A percentile compares a stretch with the other conserved stretches of the same genome.
Conservation (phyloP, 2,888 invertebrate species). For the Pegoplata infirma region DNA sequence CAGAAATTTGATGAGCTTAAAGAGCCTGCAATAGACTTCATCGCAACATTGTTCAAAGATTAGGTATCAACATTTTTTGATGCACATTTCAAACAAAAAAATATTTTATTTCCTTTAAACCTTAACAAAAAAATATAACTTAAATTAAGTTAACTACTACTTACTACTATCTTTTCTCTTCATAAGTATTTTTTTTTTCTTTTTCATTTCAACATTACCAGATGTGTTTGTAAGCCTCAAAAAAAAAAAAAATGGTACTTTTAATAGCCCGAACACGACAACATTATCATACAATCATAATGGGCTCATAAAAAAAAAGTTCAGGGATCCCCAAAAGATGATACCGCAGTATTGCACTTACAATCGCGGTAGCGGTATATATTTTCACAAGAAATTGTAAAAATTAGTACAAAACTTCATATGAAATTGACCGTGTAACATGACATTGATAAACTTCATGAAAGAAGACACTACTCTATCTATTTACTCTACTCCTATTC, state of each 20-base stretch:
- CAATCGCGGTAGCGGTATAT: constrained; percentile 58
- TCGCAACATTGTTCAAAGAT: too few relatives aligned
- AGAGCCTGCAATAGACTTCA: too few relatives aligned
- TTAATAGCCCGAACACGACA: constrained; percentile 61
- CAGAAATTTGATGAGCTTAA: too few relatives aligned
- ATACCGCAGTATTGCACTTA: constrained; percentile 49
- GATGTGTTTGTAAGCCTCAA: constrained; percentile 51
- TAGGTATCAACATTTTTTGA: too few relatives aligned
- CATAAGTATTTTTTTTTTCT: too few relatives aligned
- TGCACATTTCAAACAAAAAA: too few relatives aligned
- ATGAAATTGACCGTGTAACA: constrained; percentile 62
- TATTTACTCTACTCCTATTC: constrained; percentile 7
- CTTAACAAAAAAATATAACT: too few relatives aligned
- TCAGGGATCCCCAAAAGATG: constrained; percentile 33
- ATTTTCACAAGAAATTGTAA: constrained; percentile 61
- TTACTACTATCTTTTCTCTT: neutral
- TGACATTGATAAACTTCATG: constrained; percentile 62
- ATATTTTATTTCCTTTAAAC: too few relatives aligned
- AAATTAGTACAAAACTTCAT: constrained; percentile 62
- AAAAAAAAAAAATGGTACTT: constrained; percentile 52
- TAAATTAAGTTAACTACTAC: constrained; percentile 55
- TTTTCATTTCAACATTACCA: constrained; percentile 16
- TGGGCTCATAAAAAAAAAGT: constrained; percentile 17
- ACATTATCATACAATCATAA: constrained; percentile 63
- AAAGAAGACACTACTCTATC: constrained; percentile 33